A percentile compares a stretch with the other conserved stretches of the same genome.
Conservation (phyloP, 1,140 invertebrate genomes). For the Caenorhabditis latens region DNA sequence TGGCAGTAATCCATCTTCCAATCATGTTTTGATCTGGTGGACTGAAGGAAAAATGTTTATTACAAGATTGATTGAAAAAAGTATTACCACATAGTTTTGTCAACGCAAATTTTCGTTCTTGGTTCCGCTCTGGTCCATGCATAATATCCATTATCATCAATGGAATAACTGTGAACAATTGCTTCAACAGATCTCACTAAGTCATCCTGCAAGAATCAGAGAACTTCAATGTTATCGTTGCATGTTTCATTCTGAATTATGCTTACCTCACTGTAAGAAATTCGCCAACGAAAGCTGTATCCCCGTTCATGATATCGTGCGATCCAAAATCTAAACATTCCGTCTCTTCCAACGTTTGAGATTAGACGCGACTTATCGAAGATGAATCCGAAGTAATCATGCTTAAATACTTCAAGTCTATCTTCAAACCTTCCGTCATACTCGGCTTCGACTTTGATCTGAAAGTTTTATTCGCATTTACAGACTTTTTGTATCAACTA, state of each 20-base stretch:
- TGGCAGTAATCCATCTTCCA: background rate
- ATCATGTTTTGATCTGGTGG: background rate
- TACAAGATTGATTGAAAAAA: background rate
- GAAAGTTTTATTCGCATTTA: background rate
- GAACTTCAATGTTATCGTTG: no score
- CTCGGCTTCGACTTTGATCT: background rate
- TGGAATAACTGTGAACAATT: background rate
- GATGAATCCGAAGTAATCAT: constrained; percentile 5
- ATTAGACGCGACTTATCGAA: background rate
- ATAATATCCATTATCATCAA: background rate
- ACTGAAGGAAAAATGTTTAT: background rate
- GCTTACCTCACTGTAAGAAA: background rate
- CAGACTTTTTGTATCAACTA: no score
- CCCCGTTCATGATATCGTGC: background rate
- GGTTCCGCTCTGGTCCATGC: background rate
- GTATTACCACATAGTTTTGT: background rate
- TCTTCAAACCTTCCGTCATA: background rate
- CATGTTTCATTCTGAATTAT: background rate
- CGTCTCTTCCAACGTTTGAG: background rate
- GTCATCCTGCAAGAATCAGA: no score
- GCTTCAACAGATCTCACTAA: background rate
- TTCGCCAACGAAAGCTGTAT: background rate
- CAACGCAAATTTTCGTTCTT: background rate
- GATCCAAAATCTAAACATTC: background rate
- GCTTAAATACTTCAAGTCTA: background rate